Evolutionary conservation across 2,113 vertebrate species (phyloP), one percentile per base, ranked within the genome.

Genomic region (Xenopus laevis): DNA sequence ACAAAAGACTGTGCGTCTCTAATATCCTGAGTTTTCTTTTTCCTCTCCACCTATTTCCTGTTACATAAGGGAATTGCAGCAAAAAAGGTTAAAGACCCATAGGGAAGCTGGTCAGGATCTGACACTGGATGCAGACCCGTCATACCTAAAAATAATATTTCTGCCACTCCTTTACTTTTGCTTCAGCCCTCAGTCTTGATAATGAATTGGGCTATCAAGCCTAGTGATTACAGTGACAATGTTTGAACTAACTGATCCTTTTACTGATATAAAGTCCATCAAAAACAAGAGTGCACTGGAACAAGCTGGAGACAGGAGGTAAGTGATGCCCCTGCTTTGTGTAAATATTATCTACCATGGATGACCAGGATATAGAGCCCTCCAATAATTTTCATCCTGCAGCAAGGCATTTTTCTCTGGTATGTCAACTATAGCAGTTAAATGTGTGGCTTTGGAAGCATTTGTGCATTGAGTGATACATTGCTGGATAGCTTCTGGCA

Each of bases 41-140:
- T 89, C 87, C 94, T 92, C 94, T 91, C 87, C 91, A 89, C 87
- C 88, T 86, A 86, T 88, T 92, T 92, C 92, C 91, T 91, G 88
- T 92, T 91, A 91, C 88, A 88, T 89, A 88, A 89, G 83, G 83
- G 87, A 88, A 86, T 78, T 89, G 81, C 87, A 91, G 86, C 89
- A 94, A 94, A 27, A n/a, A 93, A 95, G 92, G 93, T 95, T 94
- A 94, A 86, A 92, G 92, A 91, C 89, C 90, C 92, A 89, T 89
- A 87, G 94, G 93, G 93, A 92, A 92, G 90, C 89, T 84, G 87
- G 87, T 83, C 86, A 88, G 89, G 84, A 91, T 84, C 84, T 81
- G 84, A 87, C 88, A 84, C 82, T 87, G 85, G 84, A 86, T 84
- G 84, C 78, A 82, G 79, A 84, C 84, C 82, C 79, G 85, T 81